Evolutionary conservation across 2,888 invertebrate species (phyloP).

Genomic region (Pseudococcus jackbeardsleyi): DNA sequence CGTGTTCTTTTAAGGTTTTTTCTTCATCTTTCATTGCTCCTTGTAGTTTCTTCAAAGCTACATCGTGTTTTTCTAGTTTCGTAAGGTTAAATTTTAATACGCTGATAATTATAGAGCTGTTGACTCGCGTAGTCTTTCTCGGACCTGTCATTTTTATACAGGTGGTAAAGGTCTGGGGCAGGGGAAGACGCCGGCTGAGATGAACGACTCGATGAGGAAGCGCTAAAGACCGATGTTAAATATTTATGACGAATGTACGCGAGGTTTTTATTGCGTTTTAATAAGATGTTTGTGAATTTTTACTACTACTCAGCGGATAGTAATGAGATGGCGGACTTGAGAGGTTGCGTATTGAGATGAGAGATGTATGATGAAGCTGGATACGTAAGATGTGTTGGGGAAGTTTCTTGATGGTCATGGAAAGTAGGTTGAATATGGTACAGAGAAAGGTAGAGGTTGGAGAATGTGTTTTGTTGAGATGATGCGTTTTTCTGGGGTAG

Average conservation of each 20-base stretch:
- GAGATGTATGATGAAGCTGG: neutral
- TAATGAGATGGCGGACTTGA: constrained; percentile 8
- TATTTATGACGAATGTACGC: constrained; percentile 34
- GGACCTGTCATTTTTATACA: constrained; percentile 40
- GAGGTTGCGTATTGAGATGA: constrained; percentile 5
- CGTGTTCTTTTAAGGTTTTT: neutral
- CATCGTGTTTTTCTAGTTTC: constrained; percentile 24
- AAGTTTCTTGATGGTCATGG: constrained; percentile 60
- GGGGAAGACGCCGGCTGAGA: neutral
- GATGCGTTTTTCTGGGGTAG: neutral
- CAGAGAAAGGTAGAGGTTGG: neutral
- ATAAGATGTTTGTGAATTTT: constrained; percentile 32
- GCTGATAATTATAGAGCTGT: constrained; percentile 40
- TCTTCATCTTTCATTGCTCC: neutral
- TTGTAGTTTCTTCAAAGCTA: neutral
- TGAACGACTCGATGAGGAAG: neutral
- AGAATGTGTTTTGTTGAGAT: neutral
- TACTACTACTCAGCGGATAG: neutral
- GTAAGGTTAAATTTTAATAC: constrained; percentile 43
- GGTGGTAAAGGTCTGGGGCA: neutral
- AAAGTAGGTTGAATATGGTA: constrained; percentile 65
- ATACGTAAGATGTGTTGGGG: neutral
- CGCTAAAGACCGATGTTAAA: constrained; percentile 31
- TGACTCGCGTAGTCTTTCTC: constrained; percentile 2
- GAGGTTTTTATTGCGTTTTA: constrained; percentile 34